These are phyloP conservation scores for Cataglyphis livida DNA, from an alignment of 2,888 invertebrate genomes.

Conservation along the genomic window DNA sequence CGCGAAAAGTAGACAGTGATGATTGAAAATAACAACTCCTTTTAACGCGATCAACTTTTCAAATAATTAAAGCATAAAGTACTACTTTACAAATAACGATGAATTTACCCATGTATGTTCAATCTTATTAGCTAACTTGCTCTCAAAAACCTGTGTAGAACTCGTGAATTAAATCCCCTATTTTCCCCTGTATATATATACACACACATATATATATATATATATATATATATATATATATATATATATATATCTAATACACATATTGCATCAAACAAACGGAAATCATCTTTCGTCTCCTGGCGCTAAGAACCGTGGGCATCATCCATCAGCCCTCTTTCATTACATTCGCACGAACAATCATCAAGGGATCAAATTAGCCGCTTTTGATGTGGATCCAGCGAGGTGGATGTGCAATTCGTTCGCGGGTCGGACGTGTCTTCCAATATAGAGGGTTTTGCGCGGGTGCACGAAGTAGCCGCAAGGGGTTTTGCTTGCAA, in stretches of 20 bases:
- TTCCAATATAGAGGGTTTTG: constrained; percentile 59
- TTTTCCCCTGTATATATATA: not conserved
- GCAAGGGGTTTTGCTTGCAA: constrained; percentile 68
- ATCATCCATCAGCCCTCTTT: constrained; percentile 61
- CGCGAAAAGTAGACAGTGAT: not conserved
- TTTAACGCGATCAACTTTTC: not conserved
- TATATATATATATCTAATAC: constrained; percentile 7
- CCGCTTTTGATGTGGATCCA: constrained; percentile 78
- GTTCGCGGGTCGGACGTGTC: constrained; percentile 57
- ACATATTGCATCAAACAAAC: constrained; percentile 40
- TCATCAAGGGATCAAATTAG: constrained; percentile 79
- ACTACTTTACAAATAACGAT: not conserved
- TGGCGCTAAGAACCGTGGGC: constrained; percentile 26
- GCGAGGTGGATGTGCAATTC: constrained; percentile 60
- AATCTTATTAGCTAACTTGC: not conserved
- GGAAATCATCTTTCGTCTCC: constrained; percentile 38
- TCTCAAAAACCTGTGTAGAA: not conserved
- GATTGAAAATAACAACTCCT: not conserved
- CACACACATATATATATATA: not conserved
- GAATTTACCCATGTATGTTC: not conserved
- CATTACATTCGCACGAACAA: constrained; percentile 70
- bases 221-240: not conserved
- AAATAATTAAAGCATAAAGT: not conserved
- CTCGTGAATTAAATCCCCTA: not conserved
- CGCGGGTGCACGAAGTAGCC: constrained; percentile 63